Evolutionary conservation across 2,113 vertebrate genomes (phyloP).

Genomic region (Pristiophorus japonicus): DNA sequence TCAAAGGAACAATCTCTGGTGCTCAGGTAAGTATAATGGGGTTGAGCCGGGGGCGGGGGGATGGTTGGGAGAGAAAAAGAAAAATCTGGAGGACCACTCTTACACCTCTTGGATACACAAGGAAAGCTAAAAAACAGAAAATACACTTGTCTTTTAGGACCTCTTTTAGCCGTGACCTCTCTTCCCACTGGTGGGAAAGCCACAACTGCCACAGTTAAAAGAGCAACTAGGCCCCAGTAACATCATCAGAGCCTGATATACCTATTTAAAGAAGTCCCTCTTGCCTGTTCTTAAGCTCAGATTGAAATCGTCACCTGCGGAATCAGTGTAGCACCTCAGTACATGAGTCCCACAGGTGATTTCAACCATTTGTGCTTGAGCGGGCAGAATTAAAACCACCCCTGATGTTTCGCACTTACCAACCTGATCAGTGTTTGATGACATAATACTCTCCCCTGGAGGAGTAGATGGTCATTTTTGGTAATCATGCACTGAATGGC

Average conservation of each 20-base stretch:
- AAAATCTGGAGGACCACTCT: neutral
- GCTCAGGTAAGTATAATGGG: no score
- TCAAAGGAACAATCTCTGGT: no score
- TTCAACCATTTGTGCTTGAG: neutral
- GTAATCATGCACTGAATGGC: neutral
- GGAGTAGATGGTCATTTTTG: neutral
- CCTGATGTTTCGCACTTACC: neutral
- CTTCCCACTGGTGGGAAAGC: neutral
- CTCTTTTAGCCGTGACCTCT: neutral
- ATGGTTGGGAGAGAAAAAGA: no score
- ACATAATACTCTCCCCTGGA: neutral
- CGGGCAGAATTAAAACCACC: neutral
- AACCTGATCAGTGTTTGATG: neutral
- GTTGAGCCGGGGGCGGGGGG: neutral
- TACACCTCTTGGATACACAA: neutral
- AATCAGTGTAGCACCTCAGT: neutral
- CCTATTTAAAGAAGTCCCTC: neutral
- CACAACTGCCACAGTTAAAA: neutral
- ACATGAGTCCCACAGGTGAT: neutral
- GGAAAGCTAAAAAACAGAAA: neutral
- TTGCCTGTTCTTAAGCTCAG: neutral
- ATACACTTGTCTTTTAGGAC: neutral
- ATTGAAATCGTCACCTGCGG: neutral
- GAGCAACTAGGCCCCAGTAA: neutral
- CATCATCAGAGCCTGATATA: neutral